These are phyloP conservation scores for Otus sunia DNA, from an alignment of 2,113 vertebrate species.

Conservation along the genomic window DNA sequence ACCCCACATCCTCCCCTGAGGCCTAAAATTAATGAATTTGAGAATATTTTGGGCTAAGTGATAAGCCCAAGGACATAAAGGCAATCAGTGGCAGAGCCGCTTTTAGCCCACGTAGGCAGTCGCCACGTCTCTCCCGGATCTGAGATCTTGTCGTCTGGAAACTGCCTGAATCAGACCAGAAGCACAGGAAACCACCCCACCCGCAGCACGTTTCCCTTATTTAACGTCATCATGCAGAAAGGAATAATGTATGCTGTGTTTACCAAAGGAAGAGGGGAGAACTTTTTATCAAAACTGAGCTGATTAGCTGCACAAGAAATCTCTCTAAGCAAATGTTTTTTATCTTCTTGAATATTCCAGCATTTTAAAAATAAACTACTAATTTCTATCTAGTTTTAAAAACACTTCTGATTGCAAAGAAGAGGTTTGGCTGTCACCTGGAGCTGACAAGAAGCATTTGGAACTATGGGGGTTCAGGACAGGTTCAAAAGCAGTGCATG, in stretches of 20 bases:
- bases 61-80: not conserved
- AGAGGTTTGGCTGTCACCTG: not conserved
- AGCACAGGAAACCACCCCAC: not conserved
- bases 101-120: not conserved
- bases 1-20: not conserved
- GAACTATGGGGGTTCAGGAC: not conserved
- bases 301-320: not conserved
- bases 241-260: not conserved
- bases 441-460: not conserved
- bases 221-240: not conserved
- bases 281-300: not conserved
- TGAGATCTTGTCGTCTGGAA: not conserved
- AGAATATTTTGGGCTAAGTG: not conserved
- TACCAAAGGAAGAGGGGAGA: not conserved
- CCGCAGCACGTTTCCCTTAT: not conserved
- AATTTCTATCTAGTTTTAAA: not conserved
- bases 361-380: not conserved
- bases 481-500: not conserved
- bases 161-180: not conserved
- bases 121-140: accelerated
- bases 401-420: not conserved
- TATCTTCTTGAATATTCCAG: not conserved
- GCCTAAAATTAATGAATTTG: not conserved
- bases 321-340: not conserved
- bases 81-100: not conserved